phyloP scores from a whole-genome alignment of 2,888 invertebrate species.

The Parnassius mnemosyne region DNA sequence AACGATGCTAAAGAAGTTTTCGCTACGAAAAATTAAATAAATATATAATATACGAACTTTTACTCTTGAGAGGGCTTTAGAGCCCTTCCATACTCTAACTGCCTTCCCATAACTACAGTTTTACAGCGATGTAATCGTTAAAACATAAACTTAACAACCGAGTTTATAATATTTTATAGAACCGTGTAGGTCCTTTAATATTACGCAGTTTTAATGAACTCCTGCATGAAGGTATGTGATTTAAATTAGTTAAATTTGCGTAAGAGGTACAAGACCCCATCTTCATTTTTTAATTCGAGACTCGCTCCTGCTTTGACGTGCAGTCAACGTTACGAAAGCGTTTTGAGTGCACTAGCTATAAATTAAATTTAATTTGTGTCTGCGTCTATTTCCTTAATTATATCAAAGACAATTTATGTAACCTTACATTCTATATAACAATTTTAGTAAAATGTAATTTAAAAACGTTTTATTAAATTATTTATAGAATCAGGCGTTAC shows the following conservation, averaged over 20 bases:
- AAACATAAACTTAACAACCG: not conserved
- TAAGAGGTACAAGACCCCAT: conserved; percentile 1
- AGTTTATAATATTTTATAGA: not conserved
- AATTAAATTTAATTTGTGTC: not conserved
- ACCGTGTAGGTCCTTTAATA: not conserved
- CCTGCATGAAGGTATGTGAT: not conserved
- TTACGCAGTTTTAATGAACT: conserved; percentile 16
- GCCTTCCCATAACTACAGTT: too few relatives aligned
- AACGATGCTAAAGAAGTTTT: too few relatives aligned
- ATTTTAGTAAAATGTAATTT: too few relatives aligned
- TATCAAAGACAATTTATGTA: not conserved
- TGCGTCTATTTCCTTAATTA: not conserved
- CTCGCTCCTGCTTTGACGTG: conserved; percentile 7
- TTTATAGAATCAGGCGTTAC: too few relatives aligned
- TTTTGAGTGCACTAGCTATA: not conserved
- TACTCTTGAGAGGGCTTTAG: too few relatives aligned
- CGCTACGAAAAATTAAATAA: too few relatives aligned
- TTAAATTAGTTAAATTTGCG: conserved; percentile 19
- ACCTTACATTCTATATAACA: too few relatives aligned
- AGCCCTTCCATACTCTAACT: too few relatives aligned
- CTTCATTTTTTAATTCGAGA: conserved; percentile 5
- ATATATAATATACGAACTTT: too few relatives aligned
- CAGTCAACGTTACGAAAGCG: conserved; percentile 7
- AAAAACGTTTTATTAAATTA: too few relatives aligned
- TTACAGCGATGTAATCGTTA: too few relatives aligned